Evolutionary conservation across 2,888 invertebrate species (phyloP).

Genomic region (Crepidodera aurea): DNA sequence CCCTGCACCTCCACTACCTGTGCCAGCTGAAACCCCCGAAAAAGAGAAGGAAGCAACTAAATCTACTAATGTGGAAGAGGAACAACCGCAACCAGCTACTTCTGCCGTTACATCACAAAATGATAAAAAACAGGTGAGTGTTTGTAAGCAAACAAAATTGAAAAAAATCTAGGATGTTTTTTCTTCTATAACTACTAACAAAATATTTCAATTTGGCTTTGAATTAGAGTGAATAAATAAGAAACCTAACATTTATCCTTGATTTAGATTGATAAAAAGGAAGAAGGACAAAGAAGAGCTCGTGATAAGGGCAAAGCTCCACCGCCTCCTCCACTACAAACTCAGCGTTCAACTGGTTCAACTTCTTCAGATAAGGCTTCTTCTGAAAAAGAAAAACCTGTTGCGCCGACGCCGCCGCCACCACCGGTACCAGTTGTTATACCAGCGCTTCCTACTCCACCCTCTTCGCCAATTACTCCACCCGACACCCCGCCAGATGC

Average conservation of each 20-base stretch:
- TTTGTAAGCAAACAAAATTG: not conserved
- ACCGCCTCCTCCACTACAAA: conserved; percentile 53
- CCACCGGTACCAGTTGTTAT: conserved; percentile 41
- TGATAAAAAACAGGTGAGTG: conserved; percentile 47
- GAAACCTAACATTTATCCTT: not conserved
- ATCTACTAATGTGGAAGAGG: conserved; percentile 33
- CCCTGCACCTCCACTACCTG: conserved; percentile 47
- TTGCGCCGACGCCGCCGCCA: conserved; percentile 36
- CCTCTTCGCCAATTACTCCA: conserved; percentile 57
- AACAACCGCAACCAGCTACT: conserved; percentile 27
- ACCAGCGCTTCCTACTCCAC: conserved; percentile 46
- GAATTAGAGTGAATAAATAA: too few species aligned
- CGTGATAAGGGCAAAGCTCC: conserved; percentile 61
- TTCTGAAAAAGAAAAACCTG: conserved; percentile 32
- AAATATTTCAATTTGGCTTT: too few species aligned
- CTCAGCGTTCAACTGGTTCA: conserved; percentile 47
- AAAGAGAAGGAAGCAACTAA: conserved; percentile 33
- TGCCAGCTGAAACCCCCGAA: conserved; percentile 41
- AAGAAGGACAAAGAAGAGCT: conserved; percentile 65
- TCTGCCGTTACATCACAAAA: conserved; percentile 32
- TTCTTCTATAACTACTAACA: too few species aligned
- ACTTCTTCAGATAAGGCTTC: conserved; percentile 30
- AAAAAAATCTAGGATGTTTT: too few species aligned
- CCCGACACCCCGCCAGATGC: conserved; percentile 55
- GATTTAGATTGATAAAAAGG: conserved; percentile 74